These are phyloP conservation scores for Brachyalestes nurse DNA, from an alignment of 2,797 vertebrate species.

Conservation along the genomic window DNA sequence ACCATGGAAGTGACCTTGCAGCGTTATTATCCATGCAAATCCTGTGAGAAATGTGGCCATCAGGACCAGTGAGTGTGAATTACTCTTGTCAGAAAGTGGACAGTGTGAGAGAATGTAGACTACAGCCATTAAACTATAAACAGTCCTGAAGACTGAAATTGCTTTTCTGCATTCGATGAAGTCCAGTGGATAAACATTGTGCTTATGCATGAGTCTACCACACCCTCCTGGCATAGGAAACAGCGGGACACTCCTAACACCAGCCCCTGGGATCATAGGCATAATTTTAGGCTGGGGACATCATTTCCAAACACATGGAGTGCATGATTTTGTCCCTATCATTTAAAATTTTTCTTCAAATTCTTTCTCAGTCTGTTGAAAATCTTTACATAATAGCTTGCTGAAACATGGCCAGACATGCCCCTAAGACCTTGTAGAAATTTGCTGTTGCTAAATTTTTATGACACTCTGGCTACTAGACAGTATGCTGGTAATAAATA, in stretches of 20 bases:
- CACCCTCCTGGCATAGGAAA: not conserved
- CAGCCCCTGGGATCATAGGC: not conserved
- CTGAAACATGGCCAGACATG: not conserved
- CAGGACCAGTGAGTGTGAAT: not conserved
- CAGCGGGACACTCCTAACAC: not conserved
- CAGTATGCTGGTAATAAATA: no score
- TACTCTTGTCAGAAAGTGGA: not conserved
- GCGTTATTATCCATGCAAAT: constrained; percentile 23
- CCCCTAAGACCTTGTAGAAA: no score
- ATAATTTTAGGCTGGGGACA: not conserved
- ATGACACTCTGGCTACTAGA: no score
- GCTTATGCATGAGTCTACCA: not conserved
- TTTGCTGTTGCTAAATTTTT: no score
- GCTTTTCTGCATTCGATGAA: not conserved
- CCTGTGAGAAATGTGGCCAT: constrained; percentile 6
- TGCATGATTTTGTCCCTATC: not conserved
- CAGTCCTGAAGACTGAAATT: not conserved
- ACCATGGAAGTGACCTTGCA: constrained; percentile 11
- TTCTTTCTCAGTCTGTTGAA: not conserved
- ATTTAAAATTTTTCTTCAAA: no score
- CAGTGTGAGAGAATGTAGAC: constrained; percentile 10
- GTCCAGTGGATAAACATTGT: not conserved
- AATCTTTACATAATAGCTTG: not conserved
- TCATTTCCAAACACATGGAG: not conserved
- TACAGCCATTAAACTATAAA: not conserved